phyloP scores from a whole-genome alignment of 1,140 invertebrate genomes.

The Pseudomyrmex sp. region DNA sequence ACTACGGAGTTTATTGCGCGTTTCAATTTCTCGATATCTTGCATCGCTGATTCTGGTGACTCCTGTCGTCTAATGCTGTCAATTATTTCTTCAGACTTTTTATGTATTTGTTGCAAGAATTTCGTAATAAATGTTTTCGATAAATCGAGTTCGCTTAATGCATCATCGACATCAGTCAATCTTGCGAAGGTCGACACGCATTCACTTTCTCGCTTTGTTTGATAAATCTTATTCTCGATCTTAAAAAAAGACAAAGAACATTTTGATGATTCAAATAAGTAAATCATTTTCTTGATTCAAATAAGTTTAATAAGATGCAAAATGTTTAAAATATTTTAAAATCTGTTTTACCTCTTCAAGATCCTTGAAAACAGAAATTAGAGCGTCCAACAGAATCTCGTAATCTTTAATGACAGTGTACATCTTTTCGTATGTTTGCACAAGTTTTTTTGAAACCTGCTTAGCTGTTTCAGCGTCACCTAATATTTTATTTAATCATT shows the following conservation, averaged over 20 bases:
- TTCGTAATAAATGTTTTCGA: constrained; percentile 87
- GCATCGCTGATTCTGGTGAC: constrained; percentile 87
- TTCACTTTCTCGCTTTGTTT: constrained; percentile 49
- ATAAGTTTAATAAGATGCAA: not conserved
- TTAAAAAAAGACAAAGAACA: constrained; percentile 52
- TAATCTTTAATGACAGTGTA: constrained; percentile 90
- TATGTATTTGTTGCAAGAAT: constrained; percentile 86
- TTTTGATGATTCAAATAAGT: not conserved
- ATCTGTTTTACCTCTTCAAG: constrained; percentile 87
- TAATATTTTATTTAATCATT: constrained; percentile 32
- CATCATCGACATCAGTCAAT: constrained; percentile 38
- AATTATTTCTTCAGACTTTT: constrained; percentile 88
- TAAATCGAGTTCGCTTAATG: constrained; percentile 83
- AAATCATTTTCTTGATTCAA: not conserved
- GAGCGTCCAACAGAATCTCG: constrained; percentile 90
- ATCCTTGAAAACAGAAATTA: constrained; percentile 90
- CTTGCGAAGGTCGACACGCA: constrained; percentile 17
- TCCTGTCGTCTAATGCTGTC: constrained; percentile 89
- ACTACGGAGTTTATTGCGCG: constrained; percentile 86
- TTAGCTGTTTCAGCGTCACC: constrained; percentile 79
- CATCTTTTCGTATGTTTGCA: constrained; percentile 89
- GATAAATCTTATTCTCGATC: constrained; percentile 78
- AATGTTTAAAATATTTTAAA: constrained; percentile 31
- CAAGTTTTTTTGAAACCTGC: constrained; percentile 87
- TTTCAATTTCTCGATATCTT: constrained; percentile 90